Base-by-base conservation (phyloP, 2,888 invertebrate genomes). In the Lutraria lutraria region DNA sequence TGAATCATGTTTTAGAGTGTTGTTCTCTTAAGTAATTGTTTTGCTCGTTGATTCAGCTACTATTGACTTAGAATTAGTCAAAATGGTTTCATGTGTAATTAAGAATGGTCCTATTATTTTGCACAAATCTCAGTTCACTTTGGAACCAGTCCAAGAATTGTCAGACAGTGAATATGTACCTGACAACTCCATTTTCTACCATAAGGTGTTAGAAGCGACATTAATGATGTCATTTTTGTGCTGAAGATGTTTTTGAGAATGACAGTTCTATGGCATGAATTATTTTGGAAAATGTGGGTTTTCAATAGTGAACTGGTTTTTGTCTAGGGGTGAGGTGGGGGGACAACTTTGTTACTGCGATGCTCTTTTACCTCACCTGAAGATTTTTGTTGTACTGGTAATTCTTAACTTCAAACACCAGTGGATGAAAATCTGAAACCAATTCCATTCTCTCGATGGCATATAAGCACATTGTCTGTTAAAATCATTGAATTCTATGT, bases 141-240 rank as follows among this genome's bases (percentile, higher is more conserved):
- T 84, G 84, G 84, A 84, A 84, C 84, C 84, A 72, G 52, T 76
- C 84, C 84, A 84, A 72, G 25, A 72, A 31, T 72, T 84, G 84
- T 76, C 84, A 84, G 84, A 84, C 84, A 76, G 29, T 84, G 76
- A 76, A 76, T 60, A 84, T 76, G 76, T n/a, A 31, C 43, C 83
- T 83, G 63, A 83, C 83, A 63, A 54, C 72, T 76, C 76, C 25
- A 68, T 60, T 52, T 83, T 83, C 60, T 68, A 19, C 52, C 53
- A 13, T n/a, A 68, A 76, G 84, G 84, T 84, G 84, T 84, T 84
- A 76, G 72, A 29, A 21, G 76, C 21, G 25, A 72, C 72, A 76
- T n/a, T 53, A 84, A 72, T 84, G 84, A 54, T 84, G 84, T 53
- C 84, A 84, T 21, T 76, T 34, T 76, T 34, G 76, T 13, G 1